A percentile compares a stretch with the other conserved stretches of the same genome.
phyloP scores from a whole-genome alignment of 2,888 invertebrate genomes.

The Hirtodrosophila cameraria region DNA sequence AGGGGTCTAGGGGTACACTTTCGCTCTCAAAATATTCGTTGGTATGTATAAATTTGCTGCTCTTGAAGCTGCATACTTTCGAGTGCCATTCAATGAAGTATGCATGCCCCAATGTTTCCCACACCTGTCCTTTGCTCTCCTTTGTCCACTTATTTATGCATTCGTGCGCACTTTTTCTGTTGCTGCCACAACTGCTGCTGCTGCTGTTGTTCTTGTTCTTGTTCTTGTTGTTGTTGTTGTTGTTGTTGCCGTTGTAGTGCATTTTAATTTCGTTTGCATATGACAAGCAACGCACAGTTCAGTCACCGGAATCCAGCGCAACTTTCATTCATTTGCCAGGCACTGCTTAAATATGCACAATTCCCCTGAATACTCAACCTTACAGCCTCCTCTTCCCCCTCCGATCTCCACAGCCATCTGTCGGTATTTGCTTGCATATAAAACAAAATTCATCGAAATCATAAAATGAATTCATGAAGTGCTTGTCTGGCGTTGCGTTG shows the following conservation, averaged over 20 bases:
- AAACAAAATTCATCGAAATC: constrained; percentile 70
- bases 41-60: constrained; percentile 34
- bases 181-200: constrained; percentile 21
- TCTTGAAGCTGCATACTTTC: constrained; percentile 60
- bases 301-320: constrained; percentile 62
- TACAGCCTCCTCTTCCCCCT: not conserved
- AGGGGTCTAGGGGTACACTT: constrained; percentile 4
- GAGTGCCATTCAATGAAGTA: constrained; percentile 78
- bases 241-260: constrained; percentile 64
- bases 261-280: constrained; percentile 79
- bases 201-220: constrained; percentile 10
- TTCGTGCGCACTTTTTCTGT: constrained; percentile 73
- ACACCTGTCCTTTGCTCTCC: constrained; percentile 17
- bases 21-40: constrained; percentile 23
- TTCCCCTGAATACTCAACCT: constrained; percentile 15
- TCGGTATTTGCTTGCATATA: constrained; percentile 37
- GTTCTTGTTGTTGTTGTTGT: constrained; percentile 5
- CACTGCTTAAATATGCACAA: constrained; percentile 70
- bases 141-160: constrained; percentile 72
- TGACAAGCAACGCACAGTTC: constrained; percentile 65
- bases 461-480: constrained; percentile 68
- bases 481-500: constrained; percentile 25
- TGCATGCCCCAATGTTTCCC: constrained; percentile 34
- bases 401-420: constrained; percentile 18
- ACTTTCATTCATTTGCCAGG: constrained; percentile 72